Conservation (phyloP, 1,140 invertebrate genomes). For the Anoplophora glabripennis region DNA sequence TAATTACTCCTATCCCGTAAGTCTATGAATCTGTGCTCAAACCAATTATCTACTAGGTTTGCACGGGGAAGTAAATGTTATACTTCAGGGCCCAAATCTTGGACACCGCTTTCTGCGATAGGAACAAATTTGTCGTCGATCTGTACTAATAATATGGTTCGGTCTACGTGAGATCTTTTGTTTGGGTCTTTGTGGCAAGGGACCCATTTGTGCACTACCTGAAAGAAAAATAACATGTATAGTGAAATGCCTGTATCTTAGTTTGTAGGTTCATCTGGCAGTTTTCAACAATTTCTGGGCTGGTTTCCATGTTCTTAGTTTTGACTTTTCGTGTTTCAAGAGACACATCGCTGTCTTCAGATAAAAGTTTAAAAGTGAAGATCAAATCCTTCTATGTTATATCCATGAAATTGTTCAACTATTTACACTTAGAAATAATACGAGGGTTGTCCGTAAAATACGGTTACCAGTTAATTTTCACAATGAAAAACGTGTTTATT, state of each 20-base stretch:
- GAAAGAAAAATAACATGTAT: slow-evolving; percentile 16
- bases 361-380: too few relatives aligned
- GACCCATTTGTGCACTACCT: slow-evolving; percentile 87
- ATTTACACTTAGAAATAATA: too few relatives aligned
- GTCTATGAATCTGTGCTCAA: neutral
- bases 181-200: slow-evolving; percentile 84
- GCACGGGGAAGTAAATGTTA: slow-evolving; percentile 22
- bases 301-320: too few relatives aligned
- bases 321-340: too few relatives aligned
- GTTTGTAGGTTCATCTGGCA: too few relatives aligned
- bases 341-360: too few relatives aligned
- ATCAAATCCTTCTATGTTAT: too few relatives aligned
- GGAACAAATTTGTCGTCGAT: slow-evolving; percentile 91
- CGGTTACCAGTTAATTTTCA: too few relatives aligned
- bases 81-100: slow-evolving; percentile 48
- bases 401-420: too few relatives aligned
- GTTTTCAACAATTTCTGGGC: too few relatives aligned
- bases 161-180: slow-evolving; percentile 83
- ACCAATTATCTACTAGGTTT: neutral
- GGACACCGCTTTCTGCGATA: slow-evolving; percentile 84
- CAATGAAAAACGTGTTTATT: too few relatives aligned
- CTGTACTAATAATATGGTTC: slow-evolving; percentile 86
- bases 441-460: too few relatives aligned
- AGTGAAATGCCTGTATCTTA: neutral
- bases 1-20: neutral